Conservation (phyloP, 2,888 invertebrate species). For the Erebia epiphron region DNA sequence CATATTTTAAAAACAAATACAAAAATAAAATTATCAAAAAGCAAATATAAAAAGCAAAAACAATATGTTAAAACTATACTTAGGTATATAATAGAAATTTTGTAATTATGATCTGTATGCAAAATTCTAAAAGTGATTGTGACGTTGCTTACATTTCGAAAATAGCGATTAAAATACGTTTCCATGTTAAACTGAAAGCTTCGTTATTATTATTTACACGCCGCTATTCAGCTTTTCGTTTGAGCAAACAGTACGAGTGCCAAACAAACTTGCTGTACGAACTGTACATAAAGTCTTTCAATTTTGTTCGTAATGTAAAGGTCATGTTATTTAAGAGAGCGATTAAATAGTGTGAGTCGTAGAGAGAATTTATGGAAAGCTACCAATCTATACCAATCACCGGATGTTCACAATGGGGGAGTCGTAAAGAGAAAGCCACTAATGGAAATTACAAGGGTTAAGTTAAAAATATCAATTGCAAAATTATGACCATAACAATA, state of each 20-base stretch:
- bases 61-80: too few species aligned
- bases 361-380: too few species aligned
- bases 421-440: too few species aligned
- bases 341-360: neutral
- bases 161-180: neutral
- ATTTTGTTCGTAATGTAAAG: slow-evolving; percentile 3
- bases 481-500: neutral
- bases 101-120: too few species aligned
- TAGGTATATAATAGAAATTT: too few species aligned
- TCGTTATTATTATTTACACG: slow-evolving; percentile 5
- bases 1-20: too few species aligned
- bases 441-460: too few species aligned
- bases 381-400: too few species aligned
- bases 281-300: slow-evolving; percentile 10
- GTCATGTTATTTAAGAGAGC: neutral
- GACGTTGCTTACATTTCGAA: neutral
- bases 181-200: neutral
- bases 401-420: too few species aligned
- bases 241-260: neutral
- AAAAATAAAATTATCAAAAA: too few species aligned
- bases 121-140: neutral
- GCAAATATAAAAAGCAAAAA: too few species aligned
- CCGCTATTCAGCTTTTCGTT: neutral
- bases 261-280: slow-evolving; percentile 3
- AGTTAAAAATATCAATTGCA: neutral